Conservation (phyloP, 2,888 invertebrate species). For the Limenitis camilla region DNA sequence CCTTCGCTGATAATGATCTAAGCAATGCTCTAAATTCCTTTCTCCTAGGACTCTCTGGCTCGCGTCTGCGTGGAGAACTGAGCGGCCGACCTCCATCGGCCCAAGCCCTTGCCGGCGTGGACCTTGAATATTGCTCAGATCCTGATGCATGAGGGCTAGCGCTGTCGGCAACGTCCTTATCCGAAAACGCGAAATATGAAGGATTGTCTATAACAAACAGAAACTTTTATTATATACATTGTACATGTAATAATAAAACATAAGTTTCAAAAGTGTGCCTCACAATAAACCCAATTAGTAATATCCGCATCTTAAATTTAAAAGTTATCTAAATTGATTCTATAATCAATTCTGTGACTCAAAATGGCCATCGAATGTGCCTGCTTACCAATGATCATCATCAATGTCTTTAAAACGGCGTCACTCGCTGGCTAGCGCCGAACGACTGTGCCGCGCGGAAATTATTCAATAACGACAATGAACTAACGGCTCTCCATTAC, state of each 20-base stretch:
- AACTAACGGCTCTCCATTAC: slow-evolving; percentile 68
- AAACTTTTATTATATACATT: neutral
- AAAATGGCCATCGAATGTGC: slow-evolving; percentile 2
- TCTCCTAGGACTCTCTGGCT: slow-evolving; percentile 61
- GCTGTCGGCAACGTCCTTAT: slow-evolving; percentile 61
- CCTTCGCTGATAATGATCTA: slow-evolving; percentile 79
- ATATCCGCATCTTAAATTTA: neutral
- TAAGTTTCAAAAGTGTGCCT: neutral
- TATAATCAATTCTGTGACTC: neutral
- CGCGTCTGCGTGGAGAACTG: slow-evolving; percentile 53
- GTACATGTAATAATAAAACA: no score
- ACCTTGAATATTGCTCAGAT: slow-evolving; percentile 77
- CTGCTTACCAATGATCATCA: slow-evolving; percentile 27
- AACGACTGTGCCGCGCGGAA: slow-evolving; percentile 44
- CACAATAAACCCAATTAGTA: no score
- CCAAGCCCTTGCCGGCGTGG: slow-evolving; percentile 80
- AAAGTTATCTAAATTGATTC: slow-evolving; percentile 6
- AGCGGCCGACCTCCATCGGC: slow-evolving; percentile 50
- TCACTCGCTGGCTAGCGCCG: slow-evolving; percentile 31
- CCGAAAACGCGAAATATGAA: slow-evolving; percentile 82
- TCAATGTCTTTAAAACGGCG: slow-evolving; percentile 21
- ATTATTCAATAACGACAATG: slow-evolving; percentile 72
- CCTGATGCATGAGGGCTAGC: slow-evolving; percentile 38
- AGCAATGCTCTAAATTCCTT: slow-evolving; percentile 76
- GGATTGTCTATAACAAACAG: slow-evolving; percentile 80